Base-by-base conservation (phyloP, 2,888 invertebrate species). In the Lasiommata megera region DNA sequence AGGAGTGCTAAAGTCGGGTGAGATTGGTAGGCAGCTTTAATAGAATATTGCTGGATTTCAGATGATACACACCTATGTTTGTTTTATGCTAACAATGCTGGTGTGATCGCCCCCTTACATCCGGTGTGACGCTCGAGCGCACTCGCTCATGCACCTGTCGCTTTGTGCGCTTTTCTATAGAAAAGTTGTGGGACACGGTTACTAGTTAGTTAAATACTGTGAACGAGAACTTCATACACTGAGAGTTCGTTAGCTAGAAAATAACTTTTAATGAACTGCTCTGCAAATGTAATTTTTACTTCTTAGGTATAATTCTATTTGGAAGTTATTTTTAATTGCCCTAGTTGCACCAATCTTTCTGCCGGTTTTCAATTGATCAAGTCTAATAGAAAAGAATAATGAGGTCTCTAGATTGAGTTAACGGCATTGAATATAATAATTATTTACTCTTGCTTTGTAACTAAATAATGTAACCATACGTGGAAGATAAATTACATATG, bases 81-180 rank as follows among this genome's bases (percentile, higher is more conserved):
- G 23, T 52, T 40, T 38, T 41, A 29, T 14, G 23, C 18, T 11
- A 41, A 52, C 52, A 59, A 59, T 51, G 62, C 61, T 60, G 52
- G 62, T 64, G 62, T 62, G 60, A 64, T 63, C 59, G 63, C 57
- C 63, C 70, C 72, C 73, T 63, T 64, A 67, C 67, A 70, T 70
- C 73, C 74, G 71, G 69, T 69, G 61, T 56, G 63, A 73, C 81
- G 87, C 75, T 79, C 66, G 77, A 72, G 65, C 73, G 82, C 73
- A 65, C 82, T 77, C 73, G 72, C 67, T 62, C 68, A 65, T 77
- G 77, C 88, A 89, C 88, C 88, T 89, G 88, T 84, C 87, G 77
- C 70, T 71, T 71, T 68, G 66, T 66, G 60, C 61, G 50, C 51
- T 63, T 63, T 66, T 58, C 57, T 62, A 64, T 61, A 60, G 47